Evolutionary conservation across 2,797 vertebrate genomes (phyloP).

Genomic region (Halcyon chelicuti): DNA sequence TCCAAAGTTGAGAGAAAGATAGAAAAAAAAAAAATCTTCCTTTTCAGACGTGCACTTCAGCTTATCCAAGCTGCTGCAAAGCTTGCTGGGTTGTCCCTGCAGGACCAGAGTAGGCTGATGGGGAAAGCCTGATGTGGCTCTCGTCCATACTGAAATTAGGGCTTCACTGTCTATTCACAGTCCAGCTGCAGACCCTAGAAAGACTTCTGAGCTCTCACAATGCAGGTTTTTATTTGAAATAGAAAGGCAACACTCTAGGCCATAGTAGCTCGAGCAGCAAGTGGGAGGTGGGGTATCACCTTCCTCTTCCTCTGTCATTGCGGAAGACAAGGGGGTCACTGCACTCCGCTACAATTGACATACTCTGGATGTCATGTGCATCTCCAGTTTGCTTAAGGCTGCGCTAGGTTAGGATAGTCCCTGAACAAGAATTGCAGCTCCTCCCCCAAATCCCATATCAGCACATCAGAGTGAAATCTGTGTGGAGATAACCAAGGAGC

Average conservation of each 20-base stretch:
- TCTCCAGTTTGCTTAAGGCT: background rate
- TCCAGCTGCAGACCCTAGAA: conserved; percentile 10
- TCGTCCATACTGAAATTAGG: background rate
- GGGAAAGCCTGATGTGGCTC: background rate
- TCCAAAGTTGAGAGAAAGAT: background rate
- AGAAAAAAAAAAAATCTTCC: background rate
- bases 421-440: background rate
- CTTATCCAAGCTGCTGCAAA: background rate
- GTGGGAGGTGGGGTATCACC: background rate
- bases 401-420: background rate
- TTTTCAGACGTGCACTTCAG: background rate
- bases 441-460: background rate
- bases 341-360: fast-evolving
- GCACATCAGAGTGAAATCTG: conserved; percentile 7
- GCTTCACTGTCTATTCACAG: background rate
- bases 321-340: background rate
- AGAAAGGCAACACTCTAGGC: background rate
- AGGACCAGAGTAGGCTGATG: background rate
- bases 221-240: conserved; percentile 23
- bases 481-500: conserved; percentile 5
- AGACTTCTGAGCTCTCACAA: background rate
- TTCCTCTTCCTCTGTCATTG: background rate
- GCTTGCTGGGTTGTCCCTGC: background rate
- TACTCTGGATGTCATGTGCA: background rate
- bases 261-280: background rate